Evolutionary conservation across 2,113 vertebrate genomes (phyloP), one percentile per base, ranked within the genome.

Genomic region (Geococcyx californianus): DNA sequence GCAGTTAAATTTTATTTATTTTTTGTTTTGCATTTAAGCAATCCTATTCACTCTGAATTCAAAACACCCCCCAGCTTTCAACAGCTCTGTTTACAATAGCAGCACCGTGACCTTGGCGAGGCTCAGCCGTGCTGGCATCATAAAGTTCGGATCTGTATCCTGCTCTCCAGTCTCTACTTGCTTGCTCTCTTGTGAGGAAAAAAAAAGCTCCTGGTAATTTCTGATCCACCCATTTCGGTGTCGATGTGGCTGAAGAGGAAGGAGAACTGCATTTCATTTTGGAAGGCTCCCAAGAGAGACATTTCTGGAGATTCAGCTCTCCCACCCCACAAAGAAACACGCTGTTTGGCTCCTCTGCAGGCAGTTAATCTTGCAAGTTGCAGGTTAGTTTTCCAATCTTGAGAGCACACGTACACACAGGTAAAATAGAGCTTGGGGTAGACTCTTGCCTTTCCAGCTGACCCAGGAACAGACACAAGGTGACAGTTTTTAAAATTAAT

Each of bases 11-110:
- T 83, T 0, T 54, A n/a, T 83, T 0, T 42, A 42, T 11, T 74
- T 72, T 59, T 59, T 56, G 33, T 89, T 87, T 93, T 80, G 36
- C 45, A 89, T 93, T 82, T 79, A 86, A 93, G 69, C 38, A 59
- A 87, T 75, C 12, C 3, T 2, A 67, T 72, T 91, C 28, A 76
- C 68, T 97, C 95, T 95, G 91, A 82, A 95, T 95, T 94, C 89
- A 70, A 82, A 93, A 92, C 69, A 93, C 66, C 33, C 24, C 23
- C 10, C 20, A 63, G 66, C 21, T 94, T 85, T 92, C 20, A 16
- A 47, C 9, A 9, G 19, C n/a, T 78, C 34, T 44, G 45, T 68
- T 89, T 69, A 64, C 78, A 88, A 79, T 28, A 38, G 60, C 60
- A 68, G 66, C 20, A 63, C 47, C 25, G 56, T 93, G 89, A 92